A percentile compares a stretch with the other conserved stretches of the same genome.
phyloP scores from a whole-genome alignment of 1,140 invertebrate species.

The Mycetomoellerius zeteki region DNA sequence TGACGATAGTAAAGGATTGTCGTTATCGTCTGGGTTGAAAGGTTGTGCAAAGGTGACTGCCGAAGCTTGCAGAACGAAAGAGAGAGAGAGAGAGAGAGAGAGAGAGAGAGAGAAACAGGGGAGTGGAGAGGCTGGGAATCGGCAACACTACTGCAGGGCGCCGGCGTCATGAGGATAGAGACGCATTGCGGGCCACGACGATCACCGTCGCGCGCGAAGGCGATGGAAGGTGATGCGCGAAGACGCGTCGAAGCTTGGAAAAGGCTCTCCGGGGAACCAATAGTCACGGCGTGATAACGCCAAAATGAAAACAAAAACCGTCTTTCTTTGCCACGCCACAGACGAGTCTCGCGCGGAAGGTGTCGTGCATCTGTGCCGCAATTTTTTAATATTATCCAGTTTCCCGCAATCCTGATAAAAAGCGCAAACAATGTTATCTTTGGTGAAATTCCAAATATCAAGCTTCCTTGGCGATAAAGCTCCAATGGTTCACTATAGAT shows the following conservation, averaged over 20 bases:
- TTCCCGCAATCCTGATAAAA: neutral
- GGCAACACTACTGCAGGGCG: conserved; percentile 59
- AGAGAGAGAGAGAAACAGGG: neutral
- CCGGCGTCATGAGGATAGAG: conserved; percentile 70
- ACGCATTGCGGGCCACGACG: conserved; percentile 71
- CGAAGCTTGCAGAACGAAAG: neutral
- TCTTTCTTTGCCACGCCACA: conserved; percentile 14
- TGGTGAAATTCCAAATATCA: neutral
- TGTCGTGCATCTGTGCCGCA: neutral
- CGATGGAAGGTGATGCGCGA: conserved; percentile 44
- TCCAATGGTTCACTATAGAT: neutral
- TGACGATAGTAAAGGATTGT: neutral
- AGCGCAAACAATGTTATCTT: neutral
- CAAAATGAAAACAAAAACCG: conserved; percentile 29
- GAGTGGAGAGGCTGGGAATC: conserved; percentile 10
- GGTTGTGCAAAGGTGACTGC: neutral
- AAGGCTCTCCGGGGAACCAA: neutral
- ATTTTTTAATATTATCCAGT: neutral
- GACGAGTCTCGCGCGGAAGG: neutral
- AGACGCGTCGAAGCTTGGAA: neutral
- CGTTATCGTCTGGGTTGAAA: conserved; percentile 16
- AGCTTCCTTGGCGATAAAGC: neutral
- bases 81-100: neutral
- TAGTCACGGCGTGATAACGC: conserved; percentile 30
- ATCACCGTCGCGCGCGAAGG: conserved; percentile 25